phyloP scores from a whole-genome alignment of 92 coral and sea anemone species.

The Parazoanthus darwini region DNA sequence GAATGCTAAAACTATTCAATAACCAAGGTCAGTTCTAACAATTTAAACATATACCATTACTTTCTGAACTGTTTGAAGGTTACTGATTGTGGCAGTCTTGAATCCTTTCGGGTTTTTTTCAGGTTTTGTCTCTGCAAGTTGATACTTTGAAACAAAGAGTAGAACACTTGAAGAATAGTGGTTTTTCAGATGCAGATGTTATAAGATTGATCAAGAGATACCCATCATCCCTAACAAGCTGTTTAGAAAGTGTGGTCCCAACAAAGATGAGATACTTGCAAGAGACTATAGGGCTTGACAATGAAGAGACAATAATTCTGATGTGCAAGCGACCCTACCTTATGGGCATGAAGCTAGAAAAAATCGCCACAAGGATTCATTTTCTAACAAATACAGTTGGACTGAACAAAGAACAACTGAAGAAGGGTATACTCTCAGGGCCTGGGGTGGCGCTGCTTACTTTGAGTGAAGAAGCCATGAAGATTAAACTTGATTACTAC shows the following conservation, averaged over 20 bases:
- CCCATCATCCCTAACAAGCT: constrained; percentile 41
- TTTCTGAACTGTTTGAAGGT: too few relatives aligned
- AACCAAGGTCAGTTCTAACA: too few relatives aligned
- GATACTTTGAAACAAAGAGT: constrained; percentile 33
- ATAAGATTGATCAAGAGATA: constrained; percentile 25
- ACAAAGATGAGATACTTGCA: constrained; percentile 37
- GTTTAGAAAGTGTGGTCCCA: constrained; percentile 35
- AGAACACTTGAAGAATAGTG: constrained; percentile 16
- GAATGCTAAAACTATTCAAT: too few relatives aligned
- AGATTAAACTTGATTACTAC: constrained; percentile 28
- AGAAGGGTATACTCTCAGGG: constrained; percentile 27
- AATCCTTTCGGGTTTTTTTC: neutral
- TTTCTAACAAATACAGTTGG: constrained; percentile 27
- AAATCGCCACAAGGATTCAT: constrained; percentile 31
- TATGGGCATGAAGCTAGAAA: constrained; percentile 41
- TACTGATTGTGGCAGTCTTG: too few relatives aligned
- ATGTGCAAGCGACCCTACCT: constrained; percentile 44
- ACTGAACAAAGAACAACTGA: constrained; percentile 24
- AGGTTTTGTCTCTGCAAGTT: constrained; percentile 40
- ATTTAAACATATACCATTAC: too few relatives aligned
- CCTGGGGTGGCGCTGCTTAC: constrained; percentile 40
- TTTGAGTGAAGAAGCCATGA: constrained; percentile 20
- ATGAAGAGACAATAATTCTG: constrained; percentile 33
- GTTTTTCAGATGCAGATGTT: constrained; percentile 32
- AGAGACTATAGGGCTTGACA: constrained; percentile 36